phyloP scores from a whole-genome alignment of 2,113 vertebrate genomes.

The Psophia crepitans region DNA sequence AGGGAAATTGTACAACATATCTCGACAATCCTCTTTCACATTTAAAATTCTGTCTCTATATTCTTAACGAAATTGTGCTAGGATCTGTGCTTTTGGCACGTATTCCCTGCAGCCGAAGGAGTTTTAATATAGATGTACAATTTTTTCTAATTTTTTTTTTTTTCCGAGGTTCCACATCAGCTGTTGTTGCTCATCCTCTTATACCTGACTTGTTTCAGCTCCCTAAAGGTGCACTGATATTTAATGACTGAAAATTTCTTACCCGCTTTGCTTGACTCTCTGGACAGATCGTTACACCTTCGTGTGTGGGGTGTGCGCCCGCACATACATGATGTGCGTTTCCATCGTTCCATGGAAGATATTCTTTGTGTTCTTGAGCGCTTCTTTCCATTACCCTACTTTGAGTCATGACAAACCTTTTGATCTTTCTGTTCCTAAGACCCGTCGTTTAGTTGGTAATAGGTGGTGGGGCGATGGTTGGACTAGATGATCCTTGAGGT shows the following conservation, averaged over 20 bases:
- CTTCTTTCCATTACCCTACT: background rate
- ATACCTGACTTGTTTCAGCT: background rate
- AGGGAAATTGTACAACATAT: background rate
- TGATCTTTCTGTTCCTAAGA: background rate
- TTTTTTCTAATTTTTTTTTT: background rate
- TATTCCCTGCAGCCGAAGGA: background rate
- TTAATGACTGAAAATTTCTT: background rate
- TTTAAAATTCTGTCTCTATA: background rate
- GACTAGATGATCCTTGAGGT: too few relatives aligned
- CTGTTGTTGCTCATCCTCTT: background rate
- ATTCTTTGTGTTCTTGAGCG: background rate
- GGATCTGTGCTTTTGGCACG: background rate
- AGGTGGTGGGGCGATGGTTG: too few relatives aligned
- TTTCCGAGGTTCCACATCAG: background rate
- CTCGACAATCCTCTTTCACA: background rate
- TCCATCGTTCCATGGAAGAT: background rate
- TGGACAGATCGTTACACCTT: background rate
- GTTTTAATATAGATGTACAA: background rate
- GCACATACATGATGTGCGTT: accelerated
- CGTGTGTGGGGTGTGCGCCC: accelerated
- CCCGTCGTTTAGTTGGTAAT: too few relatives aligned
- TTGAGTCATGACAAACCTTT: background rate
- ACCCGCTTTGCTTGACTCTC: background rate
- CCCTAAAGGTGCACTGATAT: background rate
- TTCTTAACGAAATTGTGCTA: background rate